Base-by-base conservation (phyloP, 2,888 invertebrate genomes). In the Drosophila atroscutellata region DNA sequence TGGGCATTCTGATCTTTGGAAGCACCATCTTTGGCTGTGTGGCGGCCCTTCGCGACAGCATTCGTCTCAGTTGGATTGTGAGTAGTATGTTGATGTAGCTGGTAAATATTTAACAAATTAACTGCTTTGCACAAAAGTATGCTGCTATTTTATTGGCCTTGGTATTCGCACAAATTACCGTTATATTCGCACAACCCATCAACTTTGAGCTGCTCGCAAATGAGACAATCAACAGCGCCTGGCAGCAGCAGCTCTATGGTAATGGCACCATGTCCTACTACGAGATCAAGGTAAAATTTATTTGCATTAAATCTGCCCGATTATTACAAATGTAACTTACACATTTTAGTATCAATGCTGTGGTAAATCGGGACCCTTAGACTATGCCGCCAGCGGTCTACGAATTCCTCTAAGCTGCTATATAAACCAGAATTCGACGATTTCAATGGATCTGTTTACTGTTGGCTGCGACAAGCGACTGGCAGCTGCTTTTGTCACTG, bases 401-500 rank as follows among this genome's bases (percentile, higher is more conserved):
- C 59, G 32, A 15, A 64, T 91, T 36, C 91, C 91, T 0, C 3
- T 72, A 6, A 91, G 89, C 60, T 91, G 91, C 60, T 92, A 91
- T 63, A 56, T 68, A 3, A 78, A 90, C 47, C 85, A 85, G 26
- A 88, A 90, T 24, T 47, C 83, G 2, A 77, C 81, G 2, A 81
- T 79, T 28, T 15, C 60, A 3, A 39, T 62, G 6, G 86, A 90
- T 76, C 67, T 91, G 1, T 92, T 76, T 56, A 71, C 62, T 0
- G 58, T 30, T 0, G 91, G 91, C 6, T 91, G 91, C 42, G 55
- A 81, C 18, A 62, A 58, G 28, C 72, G 70, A 13, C 63, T 91
- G 39, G 75, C 77, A 0, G 65, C 62, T 13, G 84, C 81, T 15
- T 91, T 75, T 51, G 26, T 69, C 30, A 67, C 59, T 47, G 90